phyloP scores from a whole-genome alignment of 2,113 vertebrate genomes.

The Calidris pygmaea region DNA sequence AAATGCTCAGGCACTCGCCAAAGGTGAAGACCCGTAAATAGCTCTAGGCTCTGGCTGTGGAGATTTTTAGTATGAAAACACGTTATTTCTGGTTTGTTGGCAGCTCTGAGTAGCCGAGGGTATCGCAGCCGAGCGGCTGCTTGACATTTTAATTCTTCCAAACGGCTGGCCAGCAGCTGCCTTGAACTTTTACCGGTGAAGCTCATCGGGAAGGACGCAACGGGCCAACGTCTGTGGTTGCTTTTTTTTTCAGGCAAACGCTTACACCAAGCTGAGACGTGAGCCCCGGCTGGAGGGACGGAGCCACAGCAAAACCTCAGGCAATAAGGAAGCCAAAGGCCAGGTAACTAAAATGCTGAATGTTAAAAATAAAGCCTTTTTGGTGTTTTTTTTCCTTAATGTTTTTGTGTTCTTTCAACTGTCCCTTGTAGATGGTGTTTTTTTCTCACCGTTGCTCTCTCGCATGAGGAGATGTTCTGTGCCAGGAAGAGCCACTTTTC shows the following conservation, averaged over 20 bases:
- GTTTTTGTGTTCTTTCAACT: not conserved
- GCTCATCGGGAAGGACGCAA: not conserved
- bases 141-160: not conserved
- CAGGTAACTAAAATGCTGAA: not conserved
- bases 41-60: not conserved
- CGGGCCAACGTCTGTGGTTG: too few species aligned
- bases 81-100: not conserved
- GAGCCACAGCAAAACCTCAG: not conserved
- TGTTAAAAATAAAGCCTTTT: too few species aligned
- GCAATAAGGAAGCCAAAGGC: too few species aligned
- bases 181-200: not conserved
- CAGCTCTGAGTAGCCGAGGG: not conserved
- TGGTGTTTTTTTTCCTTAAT: not conserved
- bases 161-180: not conserved
- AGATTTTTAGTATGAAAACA: not conserved
- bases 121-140: not conserved
- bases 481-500: slow-evolving; percentile 69
- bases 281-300: not conserved
- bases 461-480: slow-evolving; percentile 72
- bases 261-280: not conserved
- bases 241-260: not conserved
- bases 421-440: slow-evolving; percentile 24
- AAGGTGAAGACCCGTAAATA: not conserved
- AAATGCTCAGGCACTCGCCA: not conserved
- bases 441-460: slow-evolving; percentile 69